These are phyloP conservation scores for Plectrocnemia conspersa DNA, from an alignment of 1,140 invertebrate species.

Conservation along the genomic window DNA sequence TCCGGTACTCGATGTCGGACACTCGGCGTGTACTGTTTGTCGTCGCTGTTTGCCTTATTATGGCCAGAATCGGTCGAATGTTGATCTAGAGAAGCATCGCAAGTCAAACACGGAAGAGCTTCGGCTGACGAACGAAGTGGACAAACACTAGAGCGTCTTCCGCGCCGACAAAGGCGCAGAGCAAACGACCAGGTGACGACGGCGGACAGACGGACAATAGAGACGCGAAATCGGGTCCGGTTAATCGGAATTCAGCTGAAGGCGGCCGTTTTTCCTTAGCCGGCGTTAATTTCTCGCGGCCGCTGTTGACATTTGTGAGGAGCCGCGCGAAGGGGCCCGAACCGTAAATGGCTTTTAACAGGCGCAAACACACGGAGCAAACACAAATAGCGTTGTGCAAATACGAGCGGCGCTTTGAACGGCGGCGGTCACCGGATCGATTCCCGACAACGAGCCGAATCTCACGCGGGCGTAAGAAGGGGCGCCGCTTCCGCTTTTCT, in stretches of 20 bases:
- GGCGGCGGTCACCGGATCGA: slow-evolving; percentile 13
- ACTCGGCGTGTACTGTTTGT: no score
- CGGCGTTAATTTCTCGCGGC: no score
- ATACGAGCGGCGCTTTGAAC: slow-evolving; percentile 24
- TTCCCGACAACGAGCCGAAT: no score
- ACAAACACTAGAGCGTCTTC: neutral
- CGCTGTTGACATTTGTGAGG: slow-evolving; percentile 19
- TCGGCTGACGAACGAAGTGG: slow-evolving; percentile 1
- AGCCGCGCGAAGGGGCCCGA: slow-evolving; percentile 10
- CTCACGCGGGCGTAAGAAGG: no score
- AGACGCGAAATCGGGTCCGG: no score
- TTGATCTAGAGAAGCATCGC: no score
- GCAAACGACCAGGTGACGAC: slow-evolving; percentile 17
- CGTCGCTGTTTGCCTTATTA: no score
- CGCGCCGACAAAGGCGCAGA: slow-evolving; percentile 12
- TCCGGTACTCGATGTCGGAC: no score
- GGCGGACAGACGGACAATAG: slow-evolving; percentile 9
- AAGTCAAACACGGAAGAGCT: slow-evolving; percentile 2
- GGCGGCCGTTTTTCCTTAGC: no score
- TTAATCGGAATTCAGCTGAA: no score
- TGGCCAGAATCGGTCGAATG: no score
- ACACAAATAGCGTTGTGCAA: slow-evolving; percentile 23
- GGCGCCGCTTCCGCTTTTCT: no score
- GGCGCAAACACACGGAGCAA: slow-evolving; percentile 21
- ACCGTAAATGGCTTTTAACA: slow-evolving; percentile 28